A percentile compares a stretch with the other conserved stretches of the same genome.
Evolutionary conservation across 2,113 vertebrate genomes (phyloP).

Genomic region (Dasyurus viverrinus): DNA sequence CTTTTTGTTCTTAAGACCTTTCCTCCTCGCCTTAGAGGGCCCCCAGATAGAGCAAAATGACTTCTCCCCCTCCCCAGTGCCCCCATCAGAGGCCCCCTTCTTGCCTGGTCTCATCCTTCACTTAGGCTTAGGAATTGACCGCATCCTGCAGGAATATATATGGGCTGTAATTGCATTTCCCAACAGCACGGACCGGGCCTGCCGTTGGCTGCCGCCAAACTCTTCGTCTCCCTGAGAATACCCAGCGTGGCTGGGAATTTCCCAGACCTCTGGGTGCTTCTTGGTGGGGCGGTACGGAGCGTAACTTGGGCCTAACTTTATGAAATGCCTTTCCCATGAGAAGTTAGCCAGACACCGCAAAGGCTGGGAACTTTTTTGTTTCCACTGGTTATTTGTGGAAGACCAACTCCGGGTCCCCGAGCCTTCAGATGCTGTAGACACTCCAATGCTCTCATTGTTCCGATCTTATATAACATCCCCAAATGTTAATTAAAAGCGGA

Average conservation of each 20-base stretch:
- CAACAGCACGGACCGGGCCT: not conserved
- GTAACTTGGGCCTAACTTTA: not conserved
- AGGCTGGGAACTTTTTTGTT: not conserved
- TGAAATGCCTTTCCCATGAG: not conserved
- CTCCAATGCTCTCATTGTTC: not conserved
- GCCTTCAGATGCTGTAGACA: not conserved
- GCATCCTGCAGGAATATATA: not conserved
- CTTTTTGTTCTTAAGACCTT: not conserved
- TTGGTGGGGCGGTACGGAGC: not conserved
- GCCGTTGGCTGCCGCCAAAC: not conserved
- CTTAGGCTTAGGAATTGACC: not conserved
- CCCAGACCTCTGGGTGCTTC: not conserved
- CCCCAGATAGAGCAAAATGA: not conserved
- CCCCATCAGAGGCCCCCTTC: not conserved
- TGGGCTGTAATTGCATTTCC: not conserved
- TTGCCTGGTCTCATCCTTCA: not conserved
- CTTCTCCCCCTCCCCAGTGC: not conserved
- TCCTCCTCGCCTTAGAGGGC: slow-evolving; percentile 35
- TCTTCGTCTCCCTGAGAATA: not conserved
- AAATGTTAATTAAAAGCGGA: slow-evolving; percentile 66
- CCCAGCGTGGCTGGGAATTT: not conserved
- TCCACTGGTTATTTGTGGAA: not conserved
- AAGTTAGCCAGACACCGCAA: not conserved
- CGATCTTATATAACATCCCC: slow-evolving; percentile 58
- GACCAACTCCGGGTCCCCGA: not conserved